These are phyloP conservation scores for Chirona hameri DNA, from an alignment of 2,888 invertebrate genomes.

Conservation along the genomic window DNA sequence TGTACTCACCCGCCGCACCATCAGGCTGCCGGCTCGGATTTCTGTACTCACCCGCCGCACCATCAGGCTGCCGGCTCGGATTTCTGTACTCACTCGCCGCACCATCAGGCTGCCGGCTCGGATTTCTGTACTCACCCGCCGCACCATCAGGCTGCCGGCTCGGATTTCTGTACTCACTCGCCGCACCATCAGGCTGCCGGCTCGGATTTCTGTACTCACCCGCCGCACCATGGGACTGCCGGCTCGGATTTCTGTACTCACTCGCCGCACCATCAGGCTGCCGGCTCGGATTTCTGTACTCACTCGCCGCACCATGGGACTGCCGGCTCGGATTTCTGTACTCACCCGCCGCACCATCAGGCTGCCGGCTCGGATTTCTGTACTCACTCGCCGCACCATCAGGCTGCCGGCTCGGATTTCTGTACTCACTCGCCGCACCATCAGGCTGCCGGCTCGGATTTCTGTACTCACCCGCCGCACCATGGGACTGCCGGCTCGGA, in stretches of 20 bases:
- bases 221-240: slow-evolving; percentile 82
- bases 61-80: slow-evolving; percentile 78
- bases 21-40: slow-evolving; percentile 59
- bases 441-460: slow-evolving; percentile 59
- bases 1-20: too few species aligned
- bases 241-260: too few species aligned
- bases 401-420: slow-evolving; percentile 82
- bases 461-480: slow-evolving; percentile 62
- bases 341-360: too few species aligned
- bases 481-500: slow-evolving; percentile 79
- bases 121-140: slow-evolving; percentile 54
- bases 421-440: too few species aligned
- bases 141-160: slow-evolving; percentile 85
- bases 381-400: slow-evolving; percentile 66
- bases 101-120: slow-evolving; percentile 62
- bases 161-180: too few species aligned
- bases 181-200: slow-evolving; percentile 71
- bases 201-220: slow-evolving; percentile 45
- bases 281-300: slow-evolving; percentile 44
- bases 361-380: slow-evolving; percentile 53
- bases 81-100: too few species aligned
- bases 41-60: slow-evolving; percentile 62
- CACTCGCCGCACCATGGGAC: slow-evolving; percentile 75
- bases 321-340: slow-evolving; percentile 81
- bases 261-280: too few species aligned